Evolutionary conservation across 2,888 invertebrate species (phyloP), one percentile per base, ranked within the genome.

Genomic region (Dicyrtomina minuta): DNA sequence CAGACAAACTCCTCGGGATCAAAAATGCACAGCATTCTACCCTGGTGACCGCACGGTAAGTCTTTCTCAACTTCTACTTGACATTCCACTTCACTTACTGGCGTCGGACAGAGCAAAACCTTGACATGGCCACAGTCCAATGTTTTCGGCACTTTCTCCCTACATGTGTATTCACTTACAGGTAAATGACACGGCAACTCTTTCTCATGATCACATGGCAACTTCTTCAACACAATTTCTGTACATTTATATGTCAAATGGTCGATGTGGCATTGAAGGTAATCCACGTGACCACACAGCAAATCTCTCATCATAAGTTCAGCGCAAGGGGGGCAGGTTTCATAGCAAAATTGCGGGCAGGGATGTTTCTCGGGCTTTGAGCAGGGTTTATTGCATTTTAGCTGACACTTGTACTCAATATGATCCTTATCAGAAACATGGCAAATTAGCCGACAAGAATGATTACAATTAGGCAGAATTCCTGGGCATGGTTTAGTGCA

Each of bases 401-500:
- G 79, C 26, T 71, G 78, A 79, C 88, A 89, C 69, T 80, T 80
- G 17, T 83, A 84, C 0, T 77, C 60, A 1, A 66, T 24, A 77
- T 90, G 89, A 0, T 83, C 81, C 24, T 82, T 80, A 75, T 89
- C 87, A 61, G 82, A 81, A 1, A 83, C 81, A 78, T 90, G 90
- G 79, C 90, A 90, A 15, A 85, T 77, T 44, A 82, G 81, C 0
- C 80, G 80, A 80, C 90, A 91, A 2, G 74, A 78, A 80, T 91
- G 90, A 0, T 87, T 87, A 79, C 90, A 66, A 2, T 26, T 2
- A 0, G 76, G 67, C 56, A 88, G 80, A 3, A 80, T 79, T 49
- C 79, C 78, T 20, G 83, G 82, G 79, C 90, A 91, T 20, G 80
- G 80, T 51, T 79, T 70, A 27, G 80, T 79, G 79, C 90, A 90